Base-by-base conservation (phyloP, 1,140 invertebrate genomes). In the Achatina immaculata region DNA sequence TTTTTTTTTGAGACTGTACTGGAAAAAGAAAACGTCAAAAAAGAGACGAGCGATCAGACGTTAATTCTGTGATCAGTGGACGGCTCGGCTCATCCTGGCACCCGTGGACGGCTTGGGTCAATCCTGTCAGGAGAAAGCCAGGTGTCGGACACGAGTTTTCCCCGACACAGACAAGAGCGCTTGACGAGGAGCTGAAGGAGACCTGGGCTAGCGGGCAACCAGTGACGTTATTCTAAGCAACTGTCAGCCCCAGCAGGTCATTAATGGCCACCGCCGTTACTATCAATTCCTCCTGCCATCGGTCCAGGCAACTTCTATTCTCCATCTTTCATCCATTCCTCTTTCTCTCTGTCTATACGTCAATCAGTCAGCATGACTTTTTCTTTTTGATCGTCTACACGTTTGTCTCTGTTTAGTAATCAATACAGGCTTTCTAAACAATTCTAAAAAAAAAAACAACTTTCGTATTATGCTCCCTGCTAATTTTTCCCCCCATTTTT, bases 201-300 rank as follows among this genome's bases (percentile, higher is more conserved):
- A 9, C n/a, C 58, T 62, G n/a, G 58, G n/a, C n/a, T n/a, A 34
- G n/a, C 58, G n/a, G 58, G 48, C 58, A 28, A 0, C n/a, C n/a
- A 28, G 58, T 34, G 28, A 34, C 31, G 58, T 62, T 62, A 62
- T 62, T 62, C n/a, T 62, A 62, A 62, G 58, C 58, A 62, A 62
- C 58, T 62, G 58, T 62, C 58, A 62, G 6, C 7, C 6, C 16
- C n/a, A 28, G 28, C 58, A 62, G 58, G 58, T 62, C 58, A 62
- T 62, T 62, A 62, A 28, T 62, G 58, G 58, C 28, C 58, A 62
- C 21, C 55, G 55, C 21, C 7, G 24, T 58, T 7, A 24, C 4
- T 58, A 19, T 58, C 55, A 24, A 19, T 14, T 58, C 55, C 21
- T 58, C 55, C 7, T 58, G 4, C n/a, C 55, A 58, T 58, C 9